phyloP scores from a whole-genome alignment of 2,888 invertebrate species.

The Perithous albicinctus region DNA sequence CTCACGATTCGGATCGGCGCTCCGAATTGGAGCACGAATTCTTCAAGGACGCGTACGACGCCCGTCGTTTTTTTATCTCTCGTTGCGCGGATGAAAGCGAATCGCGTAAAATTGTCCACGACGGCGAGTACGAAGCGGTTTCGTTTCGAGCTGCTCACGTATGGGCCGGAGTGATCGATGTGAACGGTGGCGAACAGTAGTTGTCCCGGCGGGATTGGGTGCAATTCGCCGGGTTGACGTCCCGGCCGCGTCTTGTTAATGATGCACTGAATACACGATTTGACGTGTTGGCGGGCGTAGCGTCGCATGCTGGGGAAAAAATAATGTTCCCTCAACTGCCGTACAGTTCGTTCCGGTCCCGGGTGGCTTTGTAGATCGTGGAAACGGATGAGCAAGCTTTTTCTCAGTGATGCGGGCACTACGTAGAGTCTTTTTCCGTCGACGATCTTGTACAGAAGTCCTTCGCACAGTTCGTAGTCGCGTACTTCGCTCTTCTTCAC shows the following conservation, averaged over 20 bases:
- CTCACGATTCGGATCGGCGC: conserved; percentile 58
- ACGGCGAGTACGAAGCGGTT: conserved; percentile 61
- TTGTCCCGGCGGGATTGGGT: conserved; percentile 65
- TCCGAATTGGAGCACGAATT: conserved; percentile 58
- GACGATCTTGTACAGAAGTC: not conserved
- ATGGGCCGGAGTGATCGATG: no score
- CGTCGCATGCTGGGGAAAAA: conserved; percentile 38
- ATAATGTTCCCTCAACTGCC: conserved; percentile 1
- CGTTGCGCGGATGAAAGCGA: not conserved
- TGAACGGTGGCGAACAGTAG: conserved; percentile 64
- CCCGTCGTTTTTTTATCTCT: not conserved
- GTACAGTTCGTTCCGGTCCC: conserved; percentile 48
- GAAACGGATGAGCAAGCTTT: conserved; percentile 28
- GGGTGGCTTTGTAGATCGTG: conserved; percentile 61
- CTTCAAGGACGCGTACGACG: conserved; percentile 22
- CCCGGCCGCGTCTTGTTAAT: conserved; percentile 37
- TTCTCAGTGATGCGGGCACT: conserved; percentile 40
- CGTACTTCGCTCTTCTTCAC: not conserved
- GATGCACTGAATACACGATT: conserved; percentile 64
- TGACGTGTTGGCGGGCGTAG: no score
- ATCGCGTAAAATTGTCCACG: conserved; percentile 48
- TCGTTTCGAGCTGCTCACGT: conserved; percentile 27
- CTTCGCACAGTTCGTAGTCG: conserved; percentile 23
- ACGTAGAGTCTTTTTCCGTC: not conserved
- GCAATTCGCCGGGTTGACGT: no score